phyloP scores from a whole-genome alignment of 1,140 invertebrate genomes.

The Ceratosolen solmsi region DNA sequence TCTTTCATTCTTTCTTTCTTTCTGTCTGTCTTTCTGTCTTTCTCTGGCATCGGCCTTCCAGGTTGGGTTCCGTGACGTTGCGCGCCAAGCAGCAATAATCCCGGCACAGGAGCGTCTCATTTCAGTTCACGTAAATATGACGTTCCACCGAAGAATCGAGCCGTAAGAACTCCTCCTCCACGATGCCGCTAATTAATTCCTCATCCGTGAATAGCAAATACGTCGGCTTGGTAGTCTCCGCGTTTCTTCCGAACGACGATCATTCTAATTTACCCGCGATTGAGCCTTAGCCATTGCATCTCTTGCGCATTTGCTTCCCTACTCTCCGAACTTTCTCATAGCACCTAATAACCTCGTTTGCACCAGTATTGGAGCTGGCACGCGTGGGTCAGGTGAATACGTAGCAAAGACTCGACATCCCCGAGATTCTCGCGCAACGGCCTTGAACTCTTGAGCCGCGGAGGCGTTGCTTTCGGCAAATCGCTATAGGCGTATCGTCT shows the following conservation, averaged over 20 bases:
- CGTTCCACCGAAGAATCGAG: neutral
- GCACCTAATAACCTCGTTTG: no score
- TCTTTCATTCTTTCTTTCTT: no score
- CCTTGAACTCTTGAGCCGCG: neutral
- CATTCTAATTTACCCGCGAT: no score
- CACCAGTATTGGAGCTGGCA: no score
- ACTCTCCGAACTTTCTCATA: no score
- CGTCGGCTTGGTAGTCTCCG: no score
- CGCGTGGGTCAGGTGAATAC: no score
- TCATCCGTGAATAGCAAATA: neutral
- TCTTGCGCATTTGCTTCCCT: no score
- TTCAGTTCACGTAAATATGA: neutral
- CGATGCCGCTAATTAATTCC: neutral
- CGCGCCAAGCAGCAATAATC: neutral
- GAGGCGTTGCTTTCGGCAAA: neutral
- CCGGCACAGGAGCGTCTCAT: neutral
- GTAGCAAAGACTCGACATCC: neutral
- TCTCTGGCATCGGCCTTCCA: neutral
- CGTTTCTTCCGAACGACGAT: no score
- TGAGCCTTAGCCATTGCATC: no score
- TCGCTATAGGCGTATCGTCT: neutral
- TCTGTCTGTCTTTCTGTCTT: no score
- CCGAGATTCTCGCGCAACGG: neutral
- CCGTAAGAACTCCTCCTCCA: neutral
- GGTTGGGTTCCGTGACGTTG: neutral